Conservation (phyloP, 2,113 vertebrate genomes). For the Stercorarius parasiticus region DNA sequence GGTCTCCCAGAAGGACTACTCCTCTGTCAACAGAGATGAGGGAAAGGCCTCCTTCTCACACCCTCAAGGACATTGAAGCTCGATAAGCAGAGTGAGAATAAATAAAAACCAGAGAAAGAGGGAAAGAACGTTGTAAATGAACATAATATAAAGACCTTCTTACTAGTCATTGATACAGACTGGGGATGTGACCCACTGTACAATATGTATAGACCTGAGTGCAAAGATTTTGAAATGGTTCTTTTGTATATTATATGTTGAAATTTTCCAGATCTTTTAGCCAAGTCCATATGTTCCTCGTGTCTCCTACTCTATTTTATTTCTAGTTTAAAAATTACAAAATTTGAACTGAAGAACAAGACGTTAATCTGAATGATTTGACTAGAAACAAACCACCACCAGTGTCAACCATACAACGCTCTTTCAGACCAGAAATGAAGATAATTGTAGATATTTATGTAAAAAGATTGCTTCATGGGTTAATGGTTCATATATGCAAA, state of each 20-base stretch:
- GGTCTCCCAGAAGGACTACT: constrained; percentile 94
- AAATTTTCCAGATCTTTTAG: constrained; percentile 82
- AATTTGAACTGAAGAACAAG: constrained; percentile 77
- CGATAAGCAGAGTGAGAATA: constrained; percentile 76
- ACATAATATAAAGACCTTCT: constrained; percentile 12
- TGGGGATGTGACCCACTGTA: constrained; percentile 64
- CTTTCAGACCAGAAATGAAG: constrained; percentile 71
- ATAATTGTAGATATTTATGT: constrained; percentile 88
- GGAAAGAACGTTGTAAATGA: neutral
- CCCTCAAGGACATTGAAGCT: constrained; percentile 96
- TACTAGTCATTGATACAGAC: constrained; percentile 48
- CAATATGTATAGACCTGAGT: constrained; percentile 76
- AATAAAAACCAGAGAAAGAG: neutral
- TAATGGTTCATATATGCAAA: constrained; percentile 99
- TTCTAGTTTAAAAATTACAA: constrained; percentile 70
- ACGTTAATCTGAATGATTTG: constrained; percentile 14
- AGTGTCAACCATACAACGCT: constrained; percentile 28
- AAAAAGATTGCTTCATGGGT: constrained; percentile 84
- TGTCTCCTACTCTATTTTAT: constrained; percentile 72
- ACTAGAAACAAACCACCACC: constrained; percentile 41
- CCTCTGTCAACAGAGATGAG: constrained; percentile 90
- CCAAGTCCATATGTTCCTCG: constrained; percentile 73
- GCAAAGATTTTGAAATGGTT: constrained; percentile 78
- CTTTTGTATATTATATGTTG: constrained; percentile 83
- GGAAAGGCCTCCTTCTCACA: constrained; percentile 88